phyloP scores from a whole-genome alignment of 2,888 invertebrate genomes.

The Agrilus mali region DNA sequence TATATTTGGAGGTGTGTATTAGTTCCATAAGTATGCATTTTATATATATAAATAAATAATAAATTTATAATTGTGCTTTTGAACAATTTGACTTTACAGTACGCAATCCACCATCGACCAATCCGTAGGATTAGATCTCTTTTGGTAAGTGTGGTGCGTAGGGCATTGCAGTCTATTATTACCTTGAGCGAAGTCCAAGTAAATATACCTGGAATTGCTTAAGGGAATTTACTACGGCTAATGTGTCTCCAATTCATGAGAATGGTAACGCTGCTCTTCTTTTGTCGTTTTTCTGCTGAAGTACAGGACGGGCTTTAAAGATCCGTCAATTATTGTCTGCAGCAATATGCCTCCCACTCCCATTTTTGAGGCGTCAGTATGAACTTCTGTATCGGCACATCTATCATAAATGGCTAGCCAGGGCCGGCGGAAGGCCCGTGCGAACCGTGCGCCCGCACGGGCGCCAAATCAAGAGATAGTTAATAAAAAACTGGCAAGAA shows the following conservation, averaged over 20 bases:
- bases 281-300: constrained; percentile 14
- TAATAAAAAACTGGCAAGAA: no score
- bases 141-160: constrained; percentile 4
- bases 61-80: no score
- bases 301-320: constrained; percentile 11
- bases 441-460: no score
- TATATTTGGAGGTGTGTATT: no score
- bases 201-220: background rate
- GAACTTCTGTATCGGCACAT: no score
- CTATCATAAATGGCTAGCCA: no score
- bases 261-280: constrained; percentile 14
- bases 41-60: no score
- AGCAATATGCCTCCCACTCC: constrained; percentile 17
- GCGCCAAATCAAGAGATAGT: no score
- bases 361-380: constrained; percentile 10
- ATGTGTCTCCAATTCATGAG: constrained; percentile 9
- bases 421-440: no score
- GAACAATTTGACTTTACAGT: no score
- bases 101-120: constrained; percentile 8
- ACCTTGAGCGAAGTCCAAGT: constrained; percentile 5
- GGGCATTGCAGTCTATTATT: constrained; percentile 7
- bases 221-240: background rate
- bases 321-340: constrained; percentile 12
- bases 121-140: constrained; percentile 6
- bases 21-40: no score